Evolutionary conservation across 1,140 invertebrate species (phyloP).

Genomic region (Aethina tumida): DNA sequence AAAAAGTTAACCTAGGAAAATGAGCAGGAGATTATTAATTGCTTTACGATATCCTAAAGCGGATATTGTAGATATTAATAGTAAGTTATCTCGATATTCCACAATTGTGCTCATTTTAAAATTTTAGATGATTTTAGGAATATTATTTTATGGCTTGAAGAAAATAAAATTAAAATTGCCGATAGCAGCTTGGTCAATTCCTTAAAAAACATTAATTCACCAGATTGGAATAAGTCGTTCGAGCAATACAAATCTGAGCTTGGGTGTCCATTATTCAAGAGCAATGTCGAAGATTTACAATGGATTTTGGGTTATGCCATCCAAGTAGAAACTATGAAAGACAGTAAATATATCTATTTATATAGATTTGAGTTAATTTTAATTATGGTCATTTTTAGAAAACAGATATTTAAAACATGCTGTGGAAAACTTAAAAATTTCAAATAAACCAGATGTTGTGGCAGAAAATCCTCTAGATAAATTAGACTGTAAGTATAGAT

Average conservation of each 20-base stretch:
- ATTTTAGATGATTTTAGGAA: slow-evolving; percentile 71
- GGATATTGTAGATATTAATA: slow-evolving; percentile 53
- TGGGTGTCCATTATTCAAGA: slow-evolving; percentile 46
- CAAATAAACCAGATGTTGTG: slow-evolving; percentile 52
- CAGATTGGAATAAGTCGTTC: slow-evolving; percentile 64
- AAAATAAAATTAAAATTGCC: slow-evolving; percentile 86
- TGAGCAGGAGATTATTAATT: slow-evolving; percentile 22
- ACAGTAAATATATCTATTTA: slow-evolving; percentile 46
- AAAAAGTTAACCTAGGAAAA: slow-evolving; percentile 5
- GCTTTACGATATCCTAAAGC: slow-evolving; percentile 66
- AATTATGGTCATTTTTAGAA: slow-evolving; percentile 43
- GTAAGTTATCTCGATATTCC: slow-evolving; percentile 37
- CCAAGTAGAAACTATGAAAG: slow-evolving; percentile 71
- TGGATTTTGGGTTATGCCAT: slow-evolving; percentile 82
- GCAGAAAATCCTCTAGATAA: slow-evolving; percentile 75
- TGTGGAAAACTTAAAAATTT: slow-evolving; percentile 47
- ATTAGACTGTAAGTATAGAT: slow-evolving; percentile 66
- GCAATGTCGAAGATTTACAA: slow-evolving; percentile 57
- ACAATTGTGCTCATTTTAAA: slow-evolving; percentile 36
- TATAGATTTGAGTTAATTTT: neutral
- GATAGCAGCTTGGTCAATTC: slow-evolving; percentile 69
- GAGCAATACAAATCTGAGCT: slow-evolving; percentile 68
- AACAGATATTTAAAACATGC: slow-evolving; percentile 60
- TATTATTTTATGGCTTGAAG: slow-evolving; percentile 83
- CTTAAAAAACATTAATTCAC: slow-evolving; percentile 52